Conservation (phyloP, 2,113 vertebrate species). For the Amia ocellicauda region DNA sequence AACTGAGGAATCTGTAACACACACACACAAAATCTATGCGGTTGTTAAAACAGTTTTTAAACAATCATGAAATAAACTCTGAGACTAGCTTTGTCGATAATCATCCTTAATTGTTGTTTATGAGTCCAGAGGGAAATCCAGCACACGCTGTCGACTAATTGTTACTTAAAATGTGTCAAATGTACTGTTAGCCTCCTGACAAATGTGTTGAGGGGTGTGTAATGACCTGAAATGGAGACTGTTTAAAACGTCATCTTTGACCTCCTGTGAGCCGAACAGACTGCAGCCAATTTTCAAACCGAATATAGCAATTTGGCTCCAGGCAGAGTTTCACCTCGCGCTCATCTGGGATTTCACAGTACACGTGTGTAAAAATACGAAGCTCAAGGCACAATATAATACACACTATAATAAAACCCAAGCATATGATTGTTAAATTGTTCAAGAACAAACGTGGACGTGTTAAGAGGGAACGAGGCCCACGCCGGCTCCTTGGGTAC, state of each 20-base stretch:
- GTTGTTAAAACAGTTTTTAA: no score
- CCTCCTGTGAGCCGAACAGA: not conserved
- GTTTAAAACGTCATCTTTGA: not conserved
- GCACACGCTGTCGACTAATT: not conserved
- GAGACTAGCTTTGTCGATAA: no score
- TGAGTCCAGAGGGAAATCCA: no score
- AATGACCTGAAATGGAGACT: not conserved
- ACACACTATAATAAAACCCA: not conserved
- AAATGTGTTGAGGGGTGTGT: not conserved
- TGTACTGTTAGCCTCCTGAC: not conserved
- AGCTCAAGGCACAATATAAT: not conserved
- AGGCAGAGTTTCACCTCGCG: not conserved
- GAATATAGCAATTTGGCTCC: not conserved
- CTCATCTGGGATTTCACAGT: not conserved
- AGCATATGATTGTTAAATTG: not conserved
- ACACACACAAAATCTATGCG: no score
- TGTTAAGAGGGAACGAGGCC: no score
- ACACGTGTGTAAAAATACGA: not conserved
- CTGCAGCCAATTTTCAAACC: not conserved
- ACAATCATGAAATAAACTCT: no score
- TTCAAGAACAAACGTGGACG: no score
- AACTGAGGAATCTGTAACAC: no score
- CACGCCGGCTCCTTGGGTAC: no score
- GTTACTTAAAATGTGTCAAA: not conserved
- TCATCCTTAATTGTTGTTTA: no score